Evolutionary conservation across 2,113 vertebrate genomes (phyloP), one percentile per base, ranked within the genome.

Genomic region (Potamarius usumacintae): DNA sequence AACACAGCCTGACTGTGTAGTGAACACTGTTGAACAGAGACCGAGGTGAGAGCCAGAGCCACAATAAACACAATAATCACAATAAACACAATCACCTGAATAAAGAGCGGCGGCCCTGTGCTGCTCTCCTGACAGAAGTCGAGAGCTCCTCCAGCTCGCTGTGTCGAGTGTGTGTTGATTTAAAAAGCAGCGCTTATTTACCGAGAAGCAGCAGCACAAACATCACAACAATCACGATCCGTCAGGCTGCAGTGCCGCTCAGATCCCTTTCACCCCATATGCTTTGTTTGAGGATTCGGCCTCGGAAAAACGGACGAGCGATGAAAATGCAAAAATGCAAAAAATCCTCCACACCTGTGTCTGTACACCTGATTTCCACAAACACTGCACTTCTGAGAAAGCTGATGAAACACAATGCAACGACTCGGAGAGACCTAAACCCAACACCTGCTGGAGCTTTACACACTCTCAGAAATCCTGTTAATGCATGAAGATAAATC

Each of bases 331-430:
- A 27, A 55, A 78, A 76, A 78, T 53, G 50, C 76, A 7, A 52
- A 52, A 78, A 78, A 55, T 27, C 76, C 76, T n/a, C 48, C 76
- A 78, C 76, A n/a, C 25, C 50, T 55, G 76, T 30, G 2, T 76
- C 18, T 50, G 42, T 42, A 50, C 42, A 25, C 30, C 34, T 6
- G 5, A n/a, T 78, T 78, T 78, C 76, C 48, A 20, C 77, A 1
- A 52, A 79, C 77, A 10, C 27, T 20, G 53, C 55, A 81, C 14
- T 34, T 5, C 48, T 78, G 76, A 55, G 53, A 48, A 25, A 34
- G 17, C 78, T 81, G 78, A 81, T 81, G 78, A 81, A 81, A 81
- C 78, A 42, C 55, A 42, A 22, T 34, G 53, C 18, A 81, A 81
- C 4, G 27, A 22, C 27, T 34, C 1, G 27, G 34, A 60, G 27